phyloP scores from a whole-genome alignment of 2,888 invertebrate genomes.

The Tipula lateralis region DNA sequence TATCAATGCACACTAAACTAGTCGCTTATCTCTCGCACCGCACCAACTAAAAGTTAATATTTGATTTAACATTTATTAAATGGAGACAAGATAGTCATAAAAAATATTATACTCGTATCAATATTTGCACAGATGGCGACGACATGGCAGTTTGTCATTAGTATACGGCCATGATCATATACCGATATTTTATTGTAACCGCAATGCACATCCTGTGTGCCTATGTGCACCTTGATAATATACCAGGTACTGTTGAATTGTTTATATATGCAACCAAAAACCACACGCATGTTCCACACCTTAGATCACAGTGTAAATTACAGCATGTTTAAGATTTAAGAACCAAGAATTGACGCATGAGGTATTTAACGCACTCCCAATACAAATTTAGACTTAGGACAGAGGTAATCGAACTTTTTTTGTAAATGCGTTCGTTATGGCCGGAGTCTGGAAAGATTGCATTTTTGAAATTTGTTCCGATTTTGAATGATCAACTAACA shows the following conservation, averaged over 20 bases:
- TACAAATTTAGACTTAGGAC: no score
- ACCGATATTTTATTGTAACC: background rate
- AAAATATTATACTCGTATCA: background rate
- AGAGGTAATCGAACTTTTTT: no score
- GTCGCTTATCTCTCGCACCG: background rate
- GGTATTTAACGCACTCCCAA: background rate
- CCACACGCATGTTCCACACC: background rate
- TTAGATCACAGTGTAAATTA: background rate
- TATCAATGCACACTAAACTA: background rate
- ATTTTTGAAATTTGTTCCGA: background rate
- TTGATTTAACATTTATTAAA: background rate
- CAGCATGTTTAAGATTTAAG: background rate
- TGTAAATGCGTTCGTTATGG: no score
- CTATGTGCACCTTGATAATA: no score
- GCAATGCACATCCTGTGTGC: background rate
- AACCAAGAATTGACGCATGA: background rate
- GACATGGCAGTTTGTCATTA: background rate
- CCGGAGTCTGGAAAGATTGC: no score
- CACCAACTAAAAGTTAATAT: background rate
- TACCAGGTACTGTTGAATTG: background rate
- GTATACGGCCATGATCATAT: background rate
- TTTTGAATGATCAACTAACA: constrained; percentile 27
- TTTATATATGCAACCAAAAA: background rate
- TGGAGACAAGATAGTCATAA: background rate
- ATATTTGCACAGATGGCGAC: background rate